Conservation (phyloP, 2,888 invertebrate genomes). For the Drosophila parthenogenetica region DNA sequence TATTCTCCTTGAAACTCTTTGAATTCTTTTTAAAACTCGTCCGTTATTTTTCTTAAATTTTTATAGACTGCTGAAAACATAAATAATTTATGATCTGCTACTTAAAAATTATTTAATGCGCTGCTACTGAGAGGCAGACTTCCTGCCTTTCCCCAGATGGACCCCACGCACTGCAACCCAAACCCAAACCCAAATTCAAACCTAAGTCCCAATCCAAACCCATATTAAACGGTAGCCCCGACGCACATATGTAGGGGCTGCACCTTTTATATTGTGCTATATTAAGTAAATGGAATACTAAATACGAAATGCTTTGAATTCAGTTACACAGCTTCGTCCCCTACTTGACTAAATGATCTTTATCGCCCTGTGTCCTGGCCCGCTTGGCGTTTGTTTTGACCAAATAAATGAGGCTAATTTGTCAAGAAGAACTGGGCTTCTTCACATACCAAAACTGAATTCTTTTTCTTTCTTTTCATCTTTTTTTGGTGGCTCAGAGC, state of each 20-base stretch:
- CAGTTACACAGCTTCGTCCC: conserved; percentile 41
- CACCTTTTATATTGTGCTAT: conserved; percentile 29
- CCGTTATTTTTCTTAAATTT: too few species aligned
- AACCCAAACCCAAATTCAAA: conserved; percentile 10
- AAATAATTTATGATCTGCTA: conserved; percentile 26
- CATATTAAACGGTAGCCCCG: conserved; percentile 61
- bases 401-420: conserved; percentile 84
- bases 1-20: too few species aligned
- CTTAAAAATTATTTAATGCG: too few species aligned
- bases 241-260: conserved; percentile 30
- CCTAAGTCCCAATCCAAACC: neutral
- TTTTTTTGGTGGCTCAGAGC: conserved; percentile 40
- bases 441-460: conserved; percentile 40
- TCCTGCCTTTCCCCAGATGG: conserved; percentile 16
- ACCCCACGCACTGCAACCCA: conserved; percentile 33
- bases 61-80: conserved; percentile 35
- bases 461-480: conserved; percentile 19
- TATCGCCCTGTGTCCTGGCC: conserved; percentile 72
- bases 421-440: conserved; percentile 75
- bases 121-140: conserved; percentile 19
- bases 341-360: conserved; percentile 60
- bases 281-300: conserved; percentile 57
- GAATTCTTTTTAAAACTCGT: too few species aligned
- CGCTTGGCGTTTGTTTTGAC: conserved; percentile 81
- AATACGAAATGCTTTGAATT: conserved; percentile 51